Evolutionary conservation across 2,888 invertebrate species (phyloP), one percentile per base, ranked within the genome.

Genomic region (Rhagium mordax): DNA sequence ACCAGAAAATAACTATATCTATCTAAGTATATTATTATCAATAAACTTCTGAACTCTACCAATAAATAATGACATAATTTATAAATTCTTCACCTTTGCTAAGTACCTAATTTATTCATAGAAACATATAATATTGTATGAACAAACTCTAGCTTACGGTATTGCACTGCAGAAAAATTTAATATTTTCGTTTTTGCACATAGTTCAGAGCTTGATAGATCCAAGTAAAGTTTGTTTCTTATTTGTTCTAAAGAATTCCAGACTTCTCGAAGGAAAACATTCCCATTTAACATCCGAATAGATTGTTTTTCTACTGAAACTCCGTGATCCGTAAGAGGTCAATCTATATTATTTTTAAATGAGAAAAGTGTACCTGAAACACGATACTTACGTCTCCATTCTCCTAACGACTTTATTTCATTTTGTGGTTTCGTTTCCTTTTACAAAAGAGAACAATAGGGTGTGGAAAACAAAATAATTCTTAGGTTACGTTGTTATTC

Each of bases 181-280:
- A n/a, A 41, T 4, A n/a, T n/a, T 41, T 41, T 41, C n/a, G 3
- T 41, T 24, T 41, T 41, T 41, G 3, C 13, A 8, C 1, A 33
- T 41, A 15, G 2, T 41, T 41, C 2, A 41, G 41, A 41, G 41
- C 41, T n/a, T n/a, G 41, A 4, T 41, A 41, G 41, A 41, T 1
- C 10, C 41, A n/a, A 41, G 41, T n/a, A 41, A 41, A 41, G n/a
- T n/a, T 41, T n/a, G 4, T 2, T 41, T 18, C 8, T 21, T 29
- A 8, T 57, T 57, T 15, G 24, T 57, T 57, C 15, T 21, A 29
- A 57, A 13, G 57, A 20, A 21, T 29, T 57, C 20, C 21, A 57
- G 57, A 57, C 55, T 55, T 18, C 15, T 18, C 24, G 29, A 57
- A 57, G 13, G 21, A 57, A 18, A 57, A 57, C 57, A 57, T 57